These are phyloP conservation scores for Melipona bicolor DNA, from an alignment of 2,888 invertebrate species.

Conservation along the genomic window DNA sequence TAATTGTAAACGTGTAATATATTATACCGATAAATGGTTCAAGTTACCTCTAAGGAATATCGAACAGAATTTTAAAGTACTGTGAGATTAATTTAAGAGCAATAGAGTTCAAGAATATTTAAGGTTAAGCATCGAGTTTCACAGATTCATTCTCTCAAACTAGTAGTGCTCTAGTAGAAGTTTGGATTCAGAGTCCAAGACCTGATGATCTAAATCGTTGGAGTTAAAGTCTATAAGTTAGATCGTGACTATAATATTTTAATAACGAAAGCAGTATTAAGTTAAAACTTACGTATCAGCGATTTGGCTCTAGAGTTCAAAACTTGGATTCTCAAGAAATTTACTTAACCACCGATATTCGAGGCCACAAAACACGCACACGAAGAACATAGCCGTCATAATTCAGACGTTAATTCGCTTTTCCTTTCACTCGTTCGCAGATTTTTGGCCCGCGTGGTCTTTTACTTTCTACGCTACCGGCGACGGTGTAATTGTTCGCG, in stretches of 20 bases:
- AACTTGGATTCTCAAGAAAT: background rate
- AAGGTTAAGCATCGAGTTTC: background rate
- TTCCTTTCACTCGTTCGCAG: slow-evolving; percentile 29
- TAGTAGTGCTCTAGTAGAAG: no score
- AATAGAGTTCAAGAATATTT: background rate
- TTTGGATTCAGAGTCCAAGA: background rate
- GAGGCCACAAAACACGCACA: background rate
- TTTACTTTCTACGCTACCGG: slow-evolving; percentile 37
- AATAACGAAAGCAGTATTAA: no score
- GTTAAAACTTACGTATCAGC: no score
- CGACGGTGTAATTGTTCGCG: slow-evolving; percentile 35
- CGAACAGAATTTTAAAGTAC: background rate
- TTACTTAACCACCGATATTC: background rate
- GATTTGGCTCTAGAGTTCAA: no score
- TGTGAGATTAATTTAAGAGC: background rate
- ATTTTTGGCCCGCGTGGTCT: slow-evolving; percentile 22
- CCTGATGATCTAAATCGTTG: background rate
- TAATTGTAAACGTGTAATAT: background rate
- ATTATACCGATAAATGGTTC: background rate
- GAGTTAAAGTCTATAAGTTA: no score
- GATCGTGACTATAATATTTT: no score
- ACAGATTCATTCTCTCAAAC: no score
- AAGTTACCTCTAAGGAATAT: background rate
- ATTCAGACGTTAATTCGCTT: slow-evolving; percentile 1
- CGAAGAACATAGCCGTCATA: background rate